These are phyloP conservation scores for Zaprionus ghesquierei DNA, from an alignment of 1,140 invertebrate genomes.

Conservation along the genomic window DNA sequence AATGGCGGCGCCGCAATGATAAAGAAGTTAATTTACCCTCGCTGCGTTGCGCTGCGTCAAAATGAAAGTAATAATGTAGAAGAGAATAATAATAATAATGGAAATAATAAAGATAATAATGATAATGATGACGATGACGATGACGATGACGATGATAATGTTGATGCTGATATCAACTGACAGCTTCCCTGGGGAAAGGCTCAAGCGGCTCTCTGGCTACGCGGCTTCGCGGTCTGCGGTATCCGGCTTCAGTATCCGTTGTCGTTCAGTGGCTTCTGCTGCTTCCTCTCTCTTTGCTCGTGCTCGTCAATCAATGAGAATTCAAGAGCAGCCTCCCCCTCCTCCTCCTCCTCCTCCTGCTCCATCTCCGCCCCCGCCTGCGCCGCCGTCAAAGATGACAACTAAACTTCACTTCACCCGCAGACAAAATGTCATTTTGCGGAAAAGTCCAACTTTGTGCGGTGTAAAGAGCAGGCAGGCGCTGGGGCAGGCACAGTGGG, in stretches of 20 bases:
- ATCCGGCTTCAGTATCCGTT: neutral
- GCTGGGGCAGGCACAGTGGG: neutral
- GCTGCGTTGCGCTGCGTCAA: neutral
- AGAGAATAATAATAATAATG: neutral
- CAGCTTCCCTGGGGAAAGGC: neutral
- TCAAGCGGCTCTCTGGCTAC: neutral
- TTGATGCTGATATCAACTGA: conserved; percentile 10
- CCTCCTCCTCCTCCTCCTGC: conserved; percentile 3
- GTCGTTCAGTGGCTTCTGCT: neutral
- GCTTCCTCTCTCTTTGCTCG: neutral
- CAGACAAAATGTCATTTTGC: conserved; percentile 67
- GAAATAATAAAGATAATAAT: neutral
- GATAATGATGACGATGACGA: neutral
- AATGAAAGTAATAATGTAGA: too few species aligned
- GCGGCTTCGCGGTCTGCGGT: neutral
- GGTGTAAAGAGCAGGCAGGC: conserved; percentile 49
- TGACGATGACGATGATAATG: neutral
- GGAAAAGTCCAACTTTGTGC: conserved; percentile 1
- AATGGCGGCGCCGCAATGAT: conserved; percentile 23
- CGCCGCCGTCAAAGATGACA: conserved; percentile 57
- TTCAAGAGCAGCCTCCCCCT: conserved; percentile 56
- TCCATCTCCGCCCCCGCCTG: neutral
- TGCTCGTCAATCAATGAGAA: conserved; percentile 70
- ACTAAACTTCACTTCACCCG: conserved; percentile 70
- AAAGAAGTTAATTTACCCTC: conserved; percentile 46